Base-by-base conservation (phyloP, 2,888 invertebrate species). In the Dione vanillae region DNA sequence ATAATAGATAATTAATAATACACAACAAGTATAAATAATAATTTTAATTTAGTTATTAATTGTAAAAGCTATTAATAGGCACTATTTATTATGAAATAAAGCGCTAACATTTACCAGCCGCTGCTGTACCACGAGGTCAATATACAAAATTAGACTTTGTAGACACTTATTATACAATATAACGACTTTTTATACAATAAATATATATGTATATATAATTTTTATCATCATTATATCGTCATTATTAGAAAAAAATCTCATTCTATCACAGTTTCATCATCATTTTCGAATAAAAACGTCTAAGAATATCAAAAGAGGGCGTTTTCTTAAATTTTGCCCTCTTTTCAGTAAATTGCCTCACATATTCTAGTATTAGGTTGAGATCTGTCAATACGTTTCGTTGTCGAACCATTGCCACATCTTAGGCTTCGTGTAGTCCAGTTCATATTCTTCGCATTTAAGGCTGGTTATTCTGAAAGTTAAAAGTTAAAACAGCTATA, bases 381-480 rank as follows among this genome's bases (percentile, higher is more conserved):
- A 54, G 9, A 16, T 14, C 14, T 14, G 11, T 74, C 61, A 94
- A 78, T 91, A 95, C 10, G 90, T 91, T 72, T 94, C 94, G 75
- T 90, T 95, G 77, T 95, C 95, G 73, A 95, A 94, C 95, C 95
- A 95, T 79, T 95, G 94, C 91, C 94, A 94, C 83, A 89, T 92
- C 77, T 89, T 90, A 0, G 90, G 86, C 74, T 91, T 89, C 0
- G 87, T 85, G 78, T 87, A 84, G 75, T 95, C 93, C 72, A 94
- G 78, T 68, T 94, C 89, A 74, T 95, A 95, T 47, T 94, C 91
- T 54, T 92, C 86, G 71, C 95, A 95, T 75, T 94, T 94, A 70
- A 88, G 89, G 0, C 93, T 90, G 0, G 94, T 93, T 76, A 92
- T 86, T 77, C 92, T 92, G 86, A 6, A 84, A 85, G 66, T 12